phyloP scores from a whole-genome alignment of 1,140 invertebrate species.

The Lasaia peninsularis region DNA sequence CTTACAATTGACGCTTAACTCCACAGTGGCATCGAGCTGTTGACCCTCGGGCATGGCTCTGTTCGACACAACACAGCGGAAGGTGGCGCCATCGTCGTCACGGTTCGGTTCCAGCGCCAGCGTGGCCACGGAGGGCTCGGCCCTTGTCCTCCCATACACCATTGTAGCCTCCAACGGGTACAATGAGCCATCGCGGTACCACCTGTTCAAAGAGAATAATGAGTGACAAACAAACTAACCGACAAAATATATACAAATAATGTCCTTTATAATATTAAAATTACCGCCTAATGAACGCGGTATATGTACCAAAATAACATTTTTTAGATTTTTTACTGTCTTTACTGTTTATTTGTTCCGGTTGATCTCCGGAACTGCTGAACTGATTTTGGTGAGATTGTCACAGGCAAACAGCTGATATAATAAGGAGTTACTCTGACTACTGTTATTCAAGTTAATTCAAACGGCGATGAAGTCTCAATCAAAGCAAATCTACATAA shows the following conservation, averaged over 20 bases:
- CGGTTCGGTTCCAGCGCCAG: conserved; percentile 85
- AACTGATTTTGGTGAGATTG: no score
- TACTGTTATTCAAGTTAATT: no score
- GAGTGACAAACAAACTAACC: neutral
- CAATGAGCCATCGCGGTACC: conserved; percentile 82
- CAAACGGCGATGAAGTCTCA: no score
- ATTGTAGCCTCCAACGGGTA: conserved; percentile 83
- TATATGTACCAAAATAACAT: no score
- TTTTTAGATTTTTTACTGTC: no score
- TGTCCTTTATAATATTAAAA: no score
- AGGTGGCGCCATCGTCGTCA: conserved; percentile 89
- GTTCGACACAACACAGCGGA: conserved; percentile 92
- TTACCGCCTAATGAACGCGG: no score
- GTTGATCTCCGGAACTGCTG: no score
- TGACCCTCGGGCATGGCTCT: conserved; percentile 88
- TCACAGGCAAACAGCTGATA: no score
- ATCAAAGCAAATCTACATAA: no score
- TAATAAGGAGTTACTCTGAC: no score
- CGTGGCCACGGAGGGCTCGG: conserved; percentile 85
- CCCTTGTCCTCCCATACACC: conserved; percentile 81
- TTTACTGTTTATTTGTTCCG: no score
- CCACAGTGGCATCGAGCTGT: conserved; percentile 87
- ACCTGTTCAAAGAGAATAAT: conserved; percentile 66
- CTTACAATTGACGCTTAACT: conserved; percentile 93
- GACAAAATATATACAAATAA: neutral